Evolutionary conservation across 1,140 invertebrate species (phyloP).

Genomic region (Diuraphis noxia): DNA sequence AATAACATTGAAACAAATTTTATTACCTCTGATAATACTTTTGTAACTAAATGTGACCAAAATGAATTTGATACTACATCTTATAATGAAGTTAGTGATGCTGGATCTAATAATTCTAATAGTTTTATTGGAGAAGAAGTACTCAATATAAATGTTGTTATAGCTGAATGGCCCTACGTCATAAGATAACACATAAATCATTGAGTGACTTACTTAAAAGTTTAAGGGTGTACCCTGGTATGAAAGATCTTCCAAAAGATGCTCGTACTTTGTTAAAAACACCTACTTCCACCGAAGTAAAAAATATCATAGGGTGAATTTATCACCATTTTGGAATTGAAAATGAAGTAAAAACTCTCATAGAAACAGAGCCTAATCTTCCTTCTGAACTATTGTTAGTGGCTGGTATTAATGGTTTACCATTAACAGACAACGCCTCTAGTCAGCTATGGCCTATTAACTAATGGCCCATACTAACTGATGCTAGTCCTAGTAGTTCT

Average conservation of each 20-base stretch:
- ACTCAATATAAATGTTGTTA: background rate
- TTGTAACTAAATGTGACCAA: background rate
- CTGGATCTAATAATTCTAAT: background rate
- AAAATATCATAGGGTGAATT: background rate
- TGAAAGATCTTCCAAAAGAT: slow-evolving; percentile 9
- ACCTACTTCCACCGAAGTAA: background rate
- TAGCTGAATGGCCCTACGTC: background rate
- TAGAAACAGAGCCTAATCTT: background rate
- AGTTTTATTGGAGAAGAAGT: background rate
- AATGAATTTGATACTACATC: background rate
- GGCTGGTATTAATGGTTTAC: background rate
- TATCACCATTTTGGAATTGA: slow-evolving; percentile 15
- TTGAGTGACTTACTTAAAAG: slow-evolving; percentile 16
- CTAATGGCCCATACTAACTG: background rate
- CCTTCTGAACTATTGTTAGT: background rate
- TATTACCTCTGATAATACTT: background rate
- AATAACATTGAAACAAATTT: background rate
- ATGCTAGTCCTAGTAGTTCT: background rate
- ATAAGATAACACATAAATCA: background rate
- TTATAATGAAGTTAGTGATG: background rate
- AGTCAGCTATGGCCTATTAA: slow-evolving; percentile 19
- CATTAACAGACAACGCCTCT: background rate
- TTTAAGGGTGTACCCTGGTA: background rate
- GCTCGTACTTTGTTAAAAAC: slow-evolving; percentile 6
- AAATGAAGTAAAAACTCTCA: slow-evolving; percentile 6